Percentiles rank a stretch among this genome's conserved stretches.
Evolutionary conservation across 2,797 vertebrate species (phyloP).

Genomic region (Paratrypauchen microcephalus): DNA sequence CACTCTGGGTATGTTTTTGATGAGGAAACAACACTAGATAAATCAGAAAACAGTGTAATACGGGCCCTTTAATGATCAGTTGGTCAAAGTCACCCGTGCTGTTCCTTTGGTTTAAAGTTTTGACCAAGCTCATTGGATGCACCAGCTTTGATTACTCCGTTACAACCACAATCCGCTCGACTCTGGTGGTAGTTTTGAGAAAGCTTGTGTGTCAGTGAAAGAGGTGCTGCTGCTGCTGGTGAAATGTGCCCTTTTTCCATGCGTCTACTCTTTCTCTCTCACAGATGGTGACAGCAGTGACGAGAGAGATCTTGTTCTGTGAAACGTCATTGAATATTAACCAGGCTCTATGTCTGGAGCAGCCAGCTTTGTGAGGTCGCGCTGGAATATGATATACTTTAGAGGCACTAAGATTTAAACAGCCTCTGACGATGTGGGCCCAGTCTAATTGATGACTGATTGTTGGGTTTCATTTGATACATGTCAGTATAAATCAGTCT

Average conservation of each 20-base stretch:
- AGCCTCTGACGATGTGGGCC: constrained; percentile 27
- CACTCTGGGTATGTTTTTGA: too few species aligned
- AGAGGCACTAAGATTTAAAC: constrained; percentile 40
- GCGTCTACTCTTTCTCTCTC: constrained; percentile 70
- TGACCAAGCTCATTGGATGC: constrained; percentile 14
- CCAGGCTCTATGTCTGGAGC: constrained; percentile 61
- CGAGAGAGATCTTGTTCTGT: constrained; percentile 78
- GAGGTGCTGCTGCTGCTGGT: constrained; percentile 52
- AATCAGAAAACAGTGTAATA: too few species aligned
- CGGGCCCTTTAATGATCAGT: neutral
- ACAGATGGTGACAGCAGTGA: constrained; percentile 68
- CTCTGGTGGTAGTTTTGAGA: constrained; percentile 37
- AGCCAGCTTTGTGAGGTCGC: constrained; percentile 46
- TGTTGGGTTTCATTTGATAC: constrained; percentile 8
- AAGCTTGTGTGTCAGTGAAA: constrained; percentile 74
- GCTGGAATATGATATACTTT: constrained; percentile 54
- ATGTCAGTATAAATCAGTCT: constrained; percentile 15
- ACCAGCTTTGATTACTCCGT: constrained; percentile 40
- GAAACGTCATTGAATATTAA: constrained; percentile 80
- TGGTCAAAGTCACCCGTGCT: neutral
- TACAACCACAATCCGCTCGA: constrained; percentile 19
- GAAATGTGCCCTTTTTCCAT: constrained; percentile 75
- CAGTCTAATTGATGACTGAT: constrained; percentile 10
- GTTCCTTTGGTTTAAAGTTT: neutral
- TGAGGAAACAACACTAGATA: too few species aligned